These are phyloP conservation scores for Pachyrhynchus sulphureomaculatus DNA, from an alignment of 1,140 invertebrate species.

Conservation along the genomic window DNA sequence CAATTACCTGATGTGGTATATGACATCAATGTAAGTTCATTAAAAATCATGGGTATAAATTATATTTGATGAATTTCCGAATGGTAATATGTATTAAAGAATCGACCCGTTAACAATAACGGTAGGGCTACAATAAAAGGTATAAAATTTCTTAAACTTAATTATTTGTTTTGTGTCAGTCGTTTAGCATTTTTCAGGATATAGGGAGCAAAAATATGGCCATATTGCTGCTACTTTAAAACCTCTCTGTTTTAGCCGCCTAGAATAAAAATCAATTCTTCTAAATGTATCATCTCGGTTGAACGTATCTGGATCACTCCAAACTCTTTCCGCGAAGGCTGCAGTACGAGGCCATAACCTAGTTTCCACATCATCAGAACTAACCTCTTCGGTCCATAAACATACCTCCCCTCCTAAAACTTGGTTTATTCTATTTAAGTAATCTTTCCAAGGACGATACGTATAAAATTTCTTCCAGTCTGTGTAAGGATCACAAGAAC, in stretches of 20 bases:
- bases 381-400: slow-evolving; percentile 70
- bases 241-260: slow-evolving; percentile 61
- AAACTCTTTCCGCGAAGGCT: slow-evolving; percentile 64
- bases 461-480: slow-evolving; percentile 81
- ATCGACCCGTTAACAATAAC: too few species aligned
- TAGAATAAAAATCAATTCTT: slow-evolving; percentile 63
- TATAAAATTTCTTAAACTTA: too few species aligned
- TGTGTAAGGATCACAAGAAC: slow-evolving; percentile 74
- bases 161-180: too few species aligned
- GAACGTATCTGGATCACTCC: slow-evolving; percentile 45
- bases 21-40: too few species aligned
- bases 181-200: slow-evolving; percentile 62
- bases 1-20: too few species aligned
- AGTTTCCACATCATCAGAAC: slow-evolving; percentile 60
- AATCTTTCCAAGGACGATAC: slow-evolving; percentile 67
- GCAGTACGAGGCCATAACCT: slow-evolving; percentile 70
- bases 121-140: too few species aligned
- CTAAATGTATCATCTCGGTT: slow-evolving; percentile 59
- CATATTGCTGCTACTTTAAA: slow-evolving; percentile 67
- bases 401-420: slow-evolving; percentile 67
- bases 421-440: slow-evolving; percentile 39
- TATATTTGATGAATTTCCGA: too few species aligned
- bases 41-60: too few species aligned
- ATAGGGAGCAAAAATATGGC: slow-evolving; percentile 72
- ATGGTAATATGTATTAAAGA: too few species aligned